Conservation (phyloP, 23 tunicate species). For the Botrylloides violaceus region DNA sequence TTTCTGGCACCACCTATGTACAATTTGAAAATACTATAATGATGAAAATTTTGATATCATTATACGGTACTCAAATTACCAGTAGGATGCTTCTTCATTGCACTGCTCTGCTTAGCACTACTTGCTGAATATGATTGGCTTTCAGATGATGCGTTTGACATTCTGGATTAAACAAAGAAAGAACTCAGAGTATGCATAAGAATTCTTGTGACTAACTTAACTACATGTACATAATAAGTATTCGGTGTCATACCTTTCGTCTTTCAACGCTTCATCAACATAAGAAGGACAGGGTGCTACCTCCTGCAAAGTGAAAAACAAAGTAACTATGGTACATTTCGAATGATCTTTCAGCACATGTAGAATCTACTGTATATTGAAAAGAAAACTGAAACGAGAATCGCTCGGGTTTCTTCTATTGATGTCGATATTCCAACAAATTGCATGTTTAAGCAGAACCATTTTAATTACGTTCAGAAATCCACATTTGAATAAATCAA, state of each 20-base stretch:
- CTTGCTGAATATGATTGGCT: background rate
- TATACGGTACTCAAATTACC: background rate
- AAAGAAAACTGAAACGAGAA: too few species aligned
- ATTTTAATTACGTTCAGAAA: too few species aligned
- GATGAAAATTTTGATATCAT: background rate
- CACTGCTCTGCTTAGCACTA: background rate
- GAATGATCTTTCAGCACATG: too few species aligned
- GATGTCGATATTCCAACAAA: too few species aligned
- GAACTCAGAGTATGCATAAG: background rate
- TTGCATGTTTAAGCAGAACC: too few species aligned
- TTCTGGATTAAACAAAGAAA: background rate
- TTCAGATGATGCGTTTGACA: background rate
- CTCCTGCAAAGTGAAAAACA: too few species aligned
- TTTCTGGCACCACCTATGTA: conserved; percentile 24
- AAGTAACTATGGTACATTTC: too few species aligned
- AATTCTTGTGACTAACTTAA: background rate
- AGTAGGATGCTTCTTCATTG: background rate
- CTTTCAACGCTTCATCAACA: background rate
- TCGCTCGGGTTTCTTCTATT: too few species aligned
- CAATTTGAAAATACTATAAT: background rate
- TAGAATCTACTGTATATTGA: too few species aligned
- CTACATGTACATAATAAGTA: background rate
- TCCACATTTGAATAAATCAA: too few species aligned
- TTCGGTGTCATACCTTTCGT: background rate
- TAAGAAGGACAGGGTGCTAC: background rate